A percentile compares a stretch with the other conserved stretches of the same genome.
Evolutionary conservation across 1,140 invertebrate genomes (phyloP).

Genomic region (Orius laevigatus): DNA sequence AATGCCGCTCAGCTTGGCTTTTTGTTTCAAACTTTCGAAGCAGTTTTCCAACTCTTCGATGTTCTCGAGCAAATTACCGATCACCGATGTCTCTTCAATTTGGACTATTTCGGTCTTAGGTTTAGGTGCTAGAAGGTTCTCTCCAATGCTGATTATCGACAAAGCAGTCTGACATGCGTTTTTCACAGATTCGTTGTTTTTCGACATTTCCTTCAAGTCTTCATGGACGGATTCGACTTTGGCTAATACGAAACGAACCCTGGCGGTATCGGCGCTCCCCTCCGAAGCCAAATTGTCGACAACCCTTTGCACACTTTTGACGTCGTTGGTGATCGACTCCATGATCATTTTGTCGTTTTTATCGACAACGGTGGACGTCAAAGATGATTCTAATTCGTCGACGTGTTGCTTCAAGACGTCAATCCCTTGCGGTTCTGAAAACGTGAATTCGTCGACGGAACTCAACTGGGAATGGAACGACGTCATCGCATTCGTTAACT

Average conservation of each 20-base stretch:
- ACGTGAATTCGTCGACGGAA: conserved; percentile 1
- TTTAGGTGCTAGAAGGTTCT: conserved; percentile 1
- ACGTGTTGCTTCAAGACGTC: conserved; percentile 9
- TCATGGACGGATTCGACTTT: conserved; percentile 3
- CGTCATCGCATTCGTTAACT: conserved; percentile 4
- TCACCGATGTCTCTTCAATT: conserved; percentile 3
- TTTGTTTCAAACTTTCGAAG: not conserved
- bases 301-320: conserved; percentile 12
- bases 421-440: conserved; percentile 2
- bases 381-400: conserved; percentile 4
- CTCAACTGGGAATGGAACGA: conserved; percentile 5
- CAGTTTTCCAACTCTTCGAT: not conserved
- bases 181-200: not conserved
- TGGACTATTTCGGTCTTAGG: conserved; percentile 5
- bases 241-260: conserved; percentile 8
- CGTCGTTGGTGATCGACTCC: conserved; percentile 9
- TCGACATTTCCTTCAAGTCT: conserved; percentile 5
- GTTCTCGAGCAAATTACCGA: conserved; percentile 1
- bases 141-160: not conserved
- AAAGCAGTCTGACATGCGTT: not conserved
- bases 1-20: not conserved
- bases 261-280: conserved; percentile 1
- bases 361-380: not conserved
- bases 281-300: conserved; percentile 8
- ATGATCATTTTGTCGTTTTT: conserved; percentile 10